Conservation (phyloP, 2,888 invertebrate genomes). For the Drosophila monieri region DNA sequence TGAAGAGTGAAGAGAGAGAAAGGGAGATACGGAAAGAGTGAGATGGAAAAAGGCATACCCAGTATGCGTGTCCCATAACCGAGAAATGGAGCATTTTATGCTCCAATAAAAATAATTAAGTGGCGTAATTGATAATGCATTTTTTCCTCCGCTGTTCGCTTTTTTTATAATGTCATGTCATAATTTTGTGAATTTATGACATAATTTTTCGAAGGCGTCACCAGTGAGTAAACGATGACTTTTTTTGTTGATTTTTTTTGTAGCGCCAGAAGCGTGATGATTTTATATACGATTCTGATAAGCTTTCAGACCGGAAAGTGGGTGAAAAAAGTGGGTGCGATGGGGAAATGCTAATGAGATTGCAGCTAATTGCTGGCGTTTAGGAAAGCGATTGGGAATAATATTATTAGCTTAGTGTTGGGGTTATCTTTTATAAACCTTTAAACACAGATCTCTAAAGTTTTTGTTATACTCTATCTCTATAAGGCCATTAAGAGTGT, state of each 20-base stretch:
- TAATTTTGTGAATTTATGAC: slow-evolving; percentile 53
- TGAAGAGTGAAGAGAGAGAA: neutral
- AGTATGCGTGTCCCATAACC: slow-evolving; percentile 34
- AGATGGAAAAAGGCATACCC: neutral
- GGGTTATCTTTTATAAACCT: neutral
- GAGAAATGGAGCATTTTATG: slow-evolving; percentile 78
- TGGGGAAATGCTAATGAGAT: slow-evolving; percentile 29
- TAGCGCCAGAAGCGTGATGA: slow-evolving; percentile 31
- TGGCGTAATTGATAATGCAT: slow-evolving; percentile 79
- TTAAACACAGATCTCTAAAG: neutral
- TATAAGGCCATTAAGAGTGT: slow-evolving; percentile 2
- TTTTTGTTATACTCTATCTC: neutral
- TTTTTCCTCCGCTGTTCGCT: slow-evolving; percentile 26
- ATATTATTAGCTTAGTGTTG: neutral
- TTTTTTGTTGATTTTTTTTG: slow-evolving; percentile 6
- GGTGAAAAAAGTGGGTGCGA: neutral
- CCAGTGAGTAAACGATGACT: slow-evolving; percentile 11
- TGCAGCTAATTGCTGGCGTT: slow-evolving; percentile 26
- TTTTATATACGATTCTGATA: slow-evolving; percentile 41
- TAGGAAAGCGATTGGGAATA: slow-evolving; percentile 15
- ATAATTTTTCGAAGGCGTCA: slow-evolving; percentile 38
- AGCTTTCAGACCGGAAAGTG: slow-evolving; percentile 6
- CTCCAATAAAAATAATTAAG: slow-evolving; percentile 79
- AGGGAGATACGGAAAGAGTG: neutral
- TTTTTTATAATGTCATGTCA: slow-evolving; percentile 41